phyloP scores from a whole-genome alignment of 1,140 invertebrate species.

The Heliconius hewitsoni region DNA sequence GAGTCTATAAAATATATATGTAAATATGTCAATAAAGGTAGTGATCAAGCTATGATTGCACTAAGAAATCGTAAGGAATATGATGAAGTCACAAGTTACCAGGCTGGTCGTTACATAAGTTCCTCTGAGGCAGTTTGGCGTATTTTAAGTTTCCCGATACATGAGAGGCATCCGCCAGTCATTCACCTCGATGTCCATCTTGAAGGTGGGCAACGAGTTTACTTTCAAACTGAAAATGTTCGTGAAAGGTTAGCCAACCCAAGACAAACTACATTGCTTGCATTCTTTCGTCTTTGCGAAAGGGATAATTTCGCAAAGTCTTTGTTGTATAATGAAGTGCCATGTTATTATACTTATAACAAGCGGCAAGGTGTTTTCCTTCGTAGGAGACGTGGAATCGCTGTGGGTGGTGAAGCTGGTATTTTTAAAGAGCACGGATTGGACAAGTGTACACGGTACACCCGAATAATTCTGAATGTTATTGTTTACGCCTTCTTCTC shows the following conservation, averaged over 20 bases:
- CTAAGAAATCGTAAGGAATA: conserved; percentile 37
- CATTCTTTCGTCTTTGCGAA: conserved; percentile 48
- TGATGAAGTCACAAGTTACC: conserved; percentile 49
- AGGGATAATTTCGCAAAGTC: conserved; percentile 41
- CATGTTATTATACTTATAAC: conserved; percentile 32
- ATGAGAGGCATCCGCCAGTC: conserved; percentile 69
- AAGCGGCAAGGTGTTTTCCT: conserved; percentile 32
- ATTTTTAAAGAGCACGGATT: conserved; percentile 50
- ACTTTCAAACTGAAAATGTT: conserved; percentile 47
- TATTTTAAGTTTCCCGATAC: conserved; percentile 65
- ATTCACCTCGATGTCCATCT: conserved; percentile 60
- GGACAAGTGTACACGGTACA: conserved; percentile 64
- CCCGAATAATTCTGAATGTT: conserved; percentile 68
- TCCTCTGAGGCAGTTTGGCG: conserved; percentile 76
- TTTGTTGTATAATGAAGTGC: conserved; percentile 42
- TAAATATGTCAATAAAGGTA: conserved; percentile 40
- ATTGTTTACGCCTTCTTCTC: conserved; percentile 69
- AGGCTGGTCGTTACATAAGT: conserved; percentile 52
- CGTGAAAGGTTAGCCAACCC: conserved; percentile 41
- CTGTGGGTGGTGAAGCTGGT: conserved; percentile 41
- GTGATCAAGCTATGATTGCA: conserved; percentile 34
- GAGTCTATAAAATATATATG: conserved; percentile 25
- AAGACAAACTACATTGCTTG: conserved; percentile 44
- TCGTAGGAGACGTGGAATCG: conserved; percentile 45
- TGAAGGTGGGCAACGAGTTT: conserved; percentile 43